Base-by-base conservation (phyloP, 1,140 invertebrate species). In the Drosophila erecta region DNA sequence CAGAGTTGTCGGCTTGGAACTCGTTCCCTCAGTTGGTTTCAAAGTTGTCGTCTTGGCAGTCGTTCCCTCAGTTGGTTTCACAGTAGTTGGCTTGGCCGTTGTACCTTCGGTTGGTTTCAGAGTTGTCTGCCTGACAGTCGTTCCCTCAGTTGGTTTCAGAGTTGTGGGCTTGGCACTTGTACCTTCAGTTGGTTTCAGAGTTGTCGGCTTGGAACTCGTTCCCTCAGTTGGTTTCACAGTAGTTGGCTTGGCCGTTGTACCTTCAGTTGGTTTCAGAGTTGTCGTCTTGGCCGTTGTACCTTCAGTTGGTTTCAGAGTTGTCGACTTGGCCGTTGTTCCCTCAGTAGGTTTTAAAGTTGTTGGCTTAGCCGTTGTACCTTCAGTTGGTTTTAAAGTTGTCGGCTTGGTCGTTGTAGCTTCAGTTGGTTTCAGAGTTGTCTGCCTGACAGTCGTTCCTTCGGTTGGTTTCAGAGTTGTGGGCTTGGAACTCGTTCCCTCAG, bases 281-380 rank as follows among this genome's bases (percentile, higher is more conserved):
- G 61, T 65, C 2, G 33, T 30, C 14, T 35, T 11, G 2, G 11
- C 33, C 7, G 8, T 11, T 3, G 33, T 35, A 2, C 2, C 10
- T 4, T 35, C 33, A 1, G 33, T 35, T 35, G 33, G 33, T 35
- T 24, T 47, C 2, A 38, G 37, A 41, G 51, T 40, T 1, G 60
- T 55, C 0, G 51, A 43, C 2, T 57, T 50, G 0, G 4, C 17
- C 5, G 38, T 41, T 0, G 62, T 66, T 8, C 27, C 35, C 4
- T 58, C 49, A 1, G 49, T 49, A 11, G 41, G 43, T 17, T 20
- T 54, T 6, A 41, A n/a, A 14, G 57, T 61, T 17, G 66, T 62
- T 5, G 54, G 60, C 11, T 46, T 62, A 3, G 43, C 17, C 37
- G 49, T 53, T 7, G 33, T 35, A 3, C 8, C 33, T 12, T 35